Evolutionary conservation across 2,888 invertebrate genomes (phyloP).

Genomic region (Argyresthia goedartella): DNA sequence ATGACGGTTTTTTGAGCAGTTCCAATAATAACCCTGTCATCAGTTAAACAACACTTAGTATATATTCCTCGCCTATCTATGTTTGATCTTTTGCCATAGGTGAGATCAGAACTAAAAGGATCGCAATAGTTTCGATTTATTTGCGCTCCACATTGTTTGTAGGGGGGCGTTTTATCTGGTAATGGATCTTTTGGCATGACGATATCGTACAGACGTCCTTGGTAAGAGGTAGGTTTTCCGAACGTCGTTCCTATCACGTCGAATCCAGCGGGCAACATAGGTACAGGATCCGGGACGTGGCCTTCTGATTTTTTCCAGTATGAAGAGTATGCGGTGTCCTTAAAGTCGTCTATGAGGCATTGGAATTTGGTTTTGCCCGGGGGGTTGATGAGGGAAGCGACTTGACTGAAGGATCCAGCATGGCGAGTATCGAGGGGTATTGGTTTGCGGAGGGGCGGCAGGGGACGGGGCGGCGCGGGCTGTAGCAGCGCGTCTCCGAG

Average conservation of each 20-base stretch:
- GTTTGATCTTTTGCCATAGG: conserved; percentile 50
- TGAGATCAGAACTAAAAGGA: conserved; percentile 43
- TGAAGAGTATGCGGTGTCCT: conserved; percentile 40
- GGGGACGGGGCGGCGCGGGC: conserved; percentile 26
- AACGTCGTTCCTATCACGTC: conserved; percentile 35
- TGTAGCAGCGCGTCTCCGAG: conserved; percentile 43
- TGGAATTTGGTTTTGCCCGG: conserved; percentile 43
- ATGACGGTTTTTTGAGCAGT: conserved; percentile 33
- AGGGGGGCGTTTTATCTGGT: conserved; percentile 34
- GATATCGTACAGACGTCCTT: conserved; percentile 43
- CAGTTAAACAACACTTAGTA: conserved; percentile 52
- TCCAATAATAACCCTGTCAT: conserved; percentile 41
- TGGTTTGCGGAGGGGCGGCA: conserved; percentile 37
- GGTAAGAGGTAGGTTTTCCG: conserved; percentile 33
- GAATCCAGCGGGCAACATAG: conserved; percentile 50
- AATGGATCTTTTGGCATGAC: conserved; percentile 43
- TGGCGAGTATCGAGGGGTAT: conserved; percentile 6
- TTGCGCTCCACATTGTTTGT: conserved; percentile 32
- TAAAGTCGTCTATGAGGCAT: conserved; percentile 40
- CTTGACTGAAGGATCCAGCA: conserved; percentile 31
- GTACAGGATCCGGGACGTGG: conserved; percentile 31
- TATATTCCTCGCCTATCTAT: conserved; percentile 58
- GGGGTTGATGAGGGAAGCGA: conserved; percentile 35
- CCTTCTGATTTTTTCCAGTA: conserved; percentile 49
- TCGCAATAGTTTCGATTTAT: conserved; percentile 44